A percentile compares a stretch with the other conserved stretches of the same genome.
Conservation (phyloP, 2,888 invertebrate species). For the Aphidoletes aphidimyza region DNA sequence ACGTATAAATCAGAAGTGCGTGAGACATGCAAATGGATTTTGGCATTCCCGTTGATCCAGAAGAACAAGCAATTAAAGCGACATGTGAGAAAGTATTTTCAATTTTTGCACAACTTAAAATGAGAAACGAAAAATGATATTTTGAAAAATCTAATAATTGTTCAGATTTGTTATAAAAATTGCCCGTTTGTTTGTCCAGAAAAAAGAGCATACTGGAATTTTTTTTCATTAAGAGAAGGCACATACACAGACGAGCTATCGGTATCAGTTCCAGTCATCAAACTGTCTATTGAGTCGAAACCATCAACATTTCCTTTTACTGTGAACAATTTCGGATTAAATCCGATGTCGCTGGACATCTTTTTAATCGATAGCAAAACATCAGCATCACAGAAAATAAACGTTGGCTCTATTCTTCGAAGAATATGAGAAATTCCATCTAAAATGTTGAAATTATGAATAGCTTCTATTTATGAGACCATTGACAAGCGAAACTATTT, state of each 20-base stretch:
- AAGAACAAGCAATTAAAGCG: conserved; percentile 62
- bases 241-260: conserved; percentile 55
- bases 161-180: no score
- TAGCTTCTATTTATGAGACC: no score
- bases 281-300: conserved; percentile 59
- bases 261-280: conserved; percentile 58
- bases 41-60: conserved; percentile 62
- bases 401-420: conserved; percentile 62
- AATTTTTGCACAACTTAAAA: conserved; percentile 45
- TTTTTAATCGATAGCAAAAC: conserved; percentile 60
- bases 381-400: conserved; percentile 64
- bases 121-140: no score
- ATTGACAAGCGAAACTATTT: no score
- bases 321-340: conserved; percentile 60
- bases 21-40: conserved; percentile 63
- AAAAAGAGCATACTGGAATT: no score
- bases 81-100: conserved; percentile 29
- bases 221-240: no score
- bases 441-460: no score
- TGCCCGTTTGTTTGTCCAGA: no score
- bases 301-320: conserved; percentile 61
- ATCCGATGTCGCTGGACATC: conserved; percentile 58
- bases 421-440: conserved; percentile 62
- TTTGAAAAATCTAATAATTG: no score
- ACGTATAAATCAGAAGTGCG: conserved; percentile 55